Conservation (phyloP, 2,888 invertebrate species). For the Sinopyrophorus schimmeli region DNA sequence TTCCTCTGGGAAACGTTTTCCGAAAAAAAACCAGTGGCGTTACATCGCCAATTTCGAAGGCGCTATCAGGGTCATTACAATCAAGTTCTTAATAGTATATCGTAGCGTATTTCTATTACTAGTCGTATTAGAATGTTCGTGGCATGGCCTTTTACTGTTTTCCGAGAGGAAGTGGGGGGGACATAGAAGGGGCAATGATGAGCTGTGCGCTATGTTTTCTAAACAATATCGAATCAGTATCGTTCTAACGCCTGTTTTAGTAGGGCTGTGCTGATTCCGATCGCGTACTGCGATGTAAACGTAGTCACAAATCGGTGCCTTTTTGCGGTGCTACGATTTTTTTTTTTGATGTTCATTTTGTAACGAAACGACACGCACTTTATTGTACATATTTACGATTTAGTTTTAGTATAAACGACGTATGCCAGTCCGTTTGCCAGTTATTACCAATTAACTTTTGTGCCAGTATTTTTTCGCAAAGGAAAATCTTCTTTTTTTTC, state of each 20-base stretch:
- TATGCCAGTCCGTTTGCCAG: slow-evolving; percentile 23
- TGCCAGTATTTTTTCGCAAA: slow-evolving; percentile 18
- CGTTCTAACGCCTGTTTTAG: slow-evolving; percentile 29
- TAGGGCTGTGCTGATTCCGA: slow-evolving; percentile 20
- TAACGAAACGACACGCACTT: too few species aligned
- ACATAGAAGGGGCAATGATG: slow-evolving; percentile 30
- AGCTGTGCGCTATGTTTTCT: slow-evolving; percentile 39
- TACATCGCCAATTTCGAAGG: neutral
- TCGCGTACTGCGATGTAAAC: slow-evolving; percentile 29
- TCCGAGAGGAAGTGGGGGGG: slow-evolving; percentile 13
- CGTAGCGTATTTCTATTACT: slow-evolving; percentile 16
- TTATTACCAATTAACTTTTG: slow-evolving; percentile 12
- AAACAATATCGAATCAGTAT: slow-evolving; percentile 36
- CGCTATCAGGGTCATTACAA: slow-evolving; percentile 15
- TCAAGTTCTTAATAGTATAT: slow-evolving; percentile 14
- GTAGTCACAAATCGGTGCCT: slow-evolving; percentile 25
- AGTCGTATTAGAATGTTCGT: slow-evolving; percentile 28
- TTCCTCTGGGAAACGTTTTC: too few species aligned
- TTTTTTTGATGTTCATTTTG: too few species aligned
- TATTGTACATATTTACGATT: too few species aligned
- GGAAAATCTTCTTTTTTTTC: too few species aligned
- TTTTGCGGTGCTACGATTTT: slow-evolving; percentile 27
- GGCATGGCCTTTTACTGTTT: slow-evolving; percentile 27
- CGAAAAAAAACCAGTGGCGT: too few species aligned
- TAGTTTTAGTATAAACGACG: too few species aligned